These are phyloP conservation scores for Syndactyla subalaris DNA, from an alignment of 2,797 vertebrate species.

Conservation along the genomic window DNA sequence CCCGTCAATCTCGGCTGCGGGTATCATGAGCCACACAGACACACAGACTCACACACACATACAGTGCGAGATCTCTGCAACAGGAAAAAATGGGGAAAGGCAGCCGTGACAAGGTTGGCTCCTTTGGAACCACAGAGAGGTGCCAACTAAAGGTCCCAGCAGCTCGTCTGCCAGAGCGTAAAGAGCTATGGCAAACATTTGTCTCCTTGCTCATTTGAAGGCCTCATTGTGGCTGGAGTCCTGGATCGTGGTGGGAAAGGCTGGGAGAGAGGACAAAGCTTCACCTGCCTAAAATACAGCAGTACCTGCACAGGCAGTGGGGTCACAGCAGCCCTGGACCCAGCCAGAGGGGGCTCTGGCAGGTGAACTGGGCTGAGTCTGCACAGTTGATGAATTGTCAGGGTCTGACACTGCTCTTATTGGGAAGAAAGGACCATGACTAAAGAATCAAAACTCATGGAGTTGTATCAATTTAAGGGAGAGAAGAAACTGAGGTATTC, in stretches of 20 bases:
- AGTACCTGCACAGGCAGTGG: background rate
- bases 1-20: conserved; percentile 65
- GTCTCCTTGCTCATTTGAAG: conserved; percentile 59
- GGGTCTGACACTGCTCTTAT: background rate
- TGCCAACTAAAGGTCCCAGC: conserved; percentile 55
- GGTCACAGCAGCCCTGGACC: accelerated
- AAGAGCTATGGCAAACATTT: conserved; percentile 49
- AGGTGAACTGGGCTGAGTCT: background rate
- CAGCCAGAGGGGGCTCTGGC: accelerated
- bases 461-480: background rate
- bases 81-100: background rate
- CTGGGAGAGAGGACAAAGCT: background rate
- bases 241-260: background rate
- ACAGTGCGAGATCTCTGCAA: background rate
- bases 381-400: accelerated
- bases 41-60: background rate
- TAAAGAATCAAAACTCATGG: accelerated
- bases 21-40: conserved; percentile 34
- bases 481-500: background rate
- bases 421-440: background rate
- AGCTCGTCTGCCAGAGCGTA: conserved; percentile 49
- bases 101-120: conserved; percentile 56
- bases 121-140: conserved; percentile 63
- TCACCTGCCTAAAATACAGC: accelerated
- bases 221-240: background rate